A percentile compares a stretch with the other conserved stretches of the same genome.
Conservation (phyloP, 2,888 invertebrate species). For the Timema cristinae region DNA sequence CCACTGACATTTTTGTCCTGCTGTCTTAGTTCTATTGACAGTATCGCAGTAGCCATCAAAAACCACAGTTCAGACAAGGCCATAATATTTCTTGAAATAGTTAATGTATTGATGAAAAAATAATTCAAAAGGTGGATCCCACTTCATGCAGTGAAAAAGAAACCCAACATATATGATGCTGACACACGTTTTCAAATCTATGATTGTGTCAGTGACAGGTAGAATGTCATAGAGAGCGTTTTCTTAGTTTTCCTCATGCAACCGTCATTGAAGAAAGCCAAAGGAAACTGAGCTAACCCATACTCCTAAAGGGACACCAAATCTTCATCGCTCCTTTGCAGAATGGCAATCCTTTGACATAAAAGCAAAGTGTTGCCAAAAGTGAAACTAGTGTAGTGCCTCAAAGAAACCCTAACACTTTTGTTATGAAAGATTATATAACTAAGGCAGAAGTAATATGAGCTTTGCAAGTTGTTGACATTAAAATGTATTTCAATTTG, state of each 20-base stretch:
- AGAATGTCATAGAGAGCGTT: not conserved
- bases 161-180: not conserved
- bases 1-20: not conserved
- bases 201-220: not conserved
- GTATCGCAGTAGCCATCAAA: not conserved
- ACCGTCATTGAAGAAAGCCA: not conserved
- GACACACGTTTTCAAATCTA: not conserved
- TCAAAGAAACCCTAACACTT: too few relatives aligned
- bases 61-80: not conserved
- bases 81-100: not conserved
- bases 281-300: not conserved
- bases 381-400: too few relatives aligned
- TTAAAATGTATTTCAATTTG: too few relatives aligned
- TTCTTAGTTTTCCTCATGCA: conserved; percentile 1
- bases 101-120: not conserved
- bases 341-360: not conserved
- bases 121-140: not conserved
- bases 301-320: conserved; percentile 1
- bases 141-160: not conserved
- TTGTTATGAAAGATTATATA: too few relatives aligned
- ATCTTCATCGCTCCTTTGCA: not conserved
- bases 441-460: too few relatives aligned
- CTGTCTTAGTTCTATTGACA: not conserved
- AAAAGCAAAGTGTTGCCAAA: not conserved
- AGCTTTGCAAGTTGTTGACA: too few relatives aligned